These are phyloP conservation scores for Hyla sarda DNA, from an alignment of 2,113 vertebrate genomes.

Conservation along the genomic window DNA sequence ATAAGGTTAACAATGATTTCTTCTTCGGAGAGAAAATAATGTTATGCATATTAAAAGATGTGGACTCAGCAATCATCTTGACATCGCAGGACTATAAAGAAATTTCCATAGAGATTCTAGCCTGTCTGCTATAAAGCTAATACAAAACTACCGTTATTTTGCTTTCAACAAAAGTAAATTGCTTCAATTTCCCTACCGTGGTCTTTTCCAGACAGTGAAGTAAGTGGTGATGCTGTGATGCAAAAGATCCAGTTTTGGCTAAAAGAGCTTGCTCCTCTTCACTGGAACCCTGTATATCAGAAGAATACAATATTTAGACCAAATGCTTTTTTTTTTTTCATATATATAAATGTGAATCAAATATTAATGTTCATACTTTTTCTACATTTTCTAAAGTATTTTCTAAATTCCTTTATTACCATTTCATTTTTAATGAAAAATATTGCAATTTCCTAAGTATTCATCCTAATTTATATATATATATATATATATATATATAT, in stretches of 20 bases:
- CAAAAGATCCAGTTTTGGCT: slow-evolving; percentile 85
- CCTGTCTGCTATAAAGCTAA: background rate
- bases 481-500: too few relatives aligned
- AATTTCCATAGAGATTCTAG: background rate
- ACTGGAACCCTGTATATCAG: slow-evolving; percentile 79
- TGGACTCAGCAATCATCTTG: background rate
- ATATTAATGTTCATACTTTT: background rate
- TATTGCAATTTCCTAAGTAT: background rate
- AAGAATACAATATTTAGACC: slow-evolving; percentile 63
- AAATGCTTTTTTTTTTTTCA: background rate
- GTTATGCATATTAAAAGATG: background rate
- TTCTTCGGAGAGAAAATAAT: background rate
- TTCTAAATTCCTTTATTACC: background rate
- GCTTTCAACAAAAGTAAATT: slow-evolving; percentile 5
- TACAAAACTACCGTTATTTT: background rate
- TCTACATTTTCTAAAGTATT: background rate
- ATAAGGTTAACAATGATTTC: background rate
- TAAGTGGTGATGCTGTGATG: slow-evolving; percentile 92
- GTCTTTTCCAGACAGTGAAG: slow-evolving; percentile 97
- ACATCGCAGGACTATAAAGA: background rate
- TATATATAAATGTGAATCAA: background rate
- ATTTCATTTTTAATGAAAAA: background rate
- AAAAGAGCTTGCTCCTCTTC: slow-evolving; percentile 90
- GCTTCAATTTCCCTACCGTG: slow-evolving; percentile 81
- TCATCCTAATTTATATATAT: slow-evolving; percentile 22